Evolutionary conservation across 1,140 invertebrate genomes (phyloP).

Genomic region (Anagrus nilaparvatae): DNA sequence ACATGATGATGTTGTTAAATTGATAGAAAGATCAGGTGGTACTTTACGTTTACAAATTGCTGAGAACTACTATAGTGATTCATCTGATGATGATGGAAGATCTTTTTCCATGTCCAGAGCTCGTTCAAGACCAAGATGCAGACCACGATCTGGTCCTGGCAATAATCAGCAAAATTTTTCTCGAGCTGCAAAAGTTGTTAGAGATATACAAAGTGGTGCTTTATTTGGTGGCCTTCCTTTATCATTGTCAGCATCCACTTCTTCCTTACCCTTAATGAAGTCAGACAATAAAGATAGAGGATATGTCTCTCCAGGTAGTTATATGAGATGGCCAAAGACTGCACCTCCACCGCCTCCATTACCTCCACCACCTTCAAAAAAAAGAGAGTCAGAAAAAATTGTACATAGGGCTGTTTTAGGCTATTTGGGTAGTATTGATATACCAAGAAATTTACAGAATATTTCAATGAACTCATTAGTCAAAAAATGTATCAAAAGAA

Average conservation of each 20-base stretch:
- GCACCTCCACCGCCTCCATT: constrained; percentile 36
- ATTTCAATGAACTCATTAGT: constrained; percentile 60
- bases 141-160: constrained; percentile 41
- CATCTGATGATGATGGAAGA: constrained; percentile 62
- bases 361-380: constrained; percentile 33
- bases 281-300: constrained; percentile 32
- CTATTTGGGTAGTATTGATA: constrained; percentile 91
- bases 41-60: constrained; percentile 72
- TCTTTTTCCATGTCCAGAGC: constrained; percentile 40
- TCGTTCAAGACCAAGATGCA: constrained; percentile 53
- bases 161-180: constrained; percentile 17
- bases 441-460: constrained; percentile 74
- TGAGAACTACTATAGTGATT: constrained; percentile 80
- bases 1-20: constrained; percentile 84
- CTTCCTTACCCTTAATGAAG: constrained; percentile 16
- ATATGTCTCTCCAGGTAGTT: constrained; percentile 20
- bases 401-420: constrained; percentile 81
- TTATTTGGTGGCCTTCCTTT: constrained; percentile 36
- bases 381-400: constrained; percentile 46
- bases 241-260: constrained; percentile 11
- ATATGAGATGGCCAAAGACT: constrained; percentile 38
- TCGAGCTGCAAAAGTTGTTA: constrained; percentile 44
- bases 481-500: constrained; percentile 73
- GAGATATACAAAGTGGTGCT: constrained; percentile 45
- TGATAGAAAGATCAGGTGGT: constrained; percentile 78